Evolutionary conservation across 2,113 vertebrate species (phyloP).

Genomic region (Gambusia holbrooki): DNA sequence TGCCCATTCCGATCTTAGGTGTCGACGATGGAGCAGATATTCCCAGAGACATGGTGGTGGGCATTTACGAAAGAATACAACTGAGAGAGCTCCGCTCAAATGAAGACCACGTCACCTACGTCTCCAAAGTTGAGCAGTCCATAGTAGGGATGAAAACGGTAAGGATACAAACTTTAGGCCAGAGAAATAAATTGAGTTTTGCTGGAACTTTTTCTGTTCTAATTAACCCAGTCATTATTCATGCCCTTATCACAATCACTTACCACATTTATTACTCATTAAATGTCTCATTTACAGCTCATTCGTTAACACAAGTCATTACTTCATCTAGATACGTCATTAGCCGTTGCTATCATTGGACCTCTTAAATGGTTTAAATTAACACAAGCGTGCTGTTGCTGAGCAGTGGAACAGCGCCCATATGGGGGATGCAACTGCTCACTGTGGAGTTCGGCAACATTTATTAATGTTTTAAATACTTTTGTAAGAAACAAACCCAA

Average conservation of each 20-base stretch:
- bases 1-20: slow-evolving; percentile 73
- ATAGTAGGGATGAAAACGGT: slow-evolving; percentile 99
- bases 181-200: background rate
- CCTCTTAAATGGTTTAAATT: slow-evolving; percentile 31
- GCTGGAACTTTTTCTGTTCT: background rate
- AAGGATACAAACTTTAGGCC: slow-evolving; percentile 54
- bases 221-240: slow-evolving; percentile 49
- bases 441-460: too few relatives aligned
- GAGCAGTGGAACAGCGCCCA: background rate
- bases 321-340: slow-evolving; percentile 50
- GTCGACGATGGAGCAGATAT: slow-evolving; percentile 98
- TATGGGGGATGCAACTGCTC: too few relatives aligned
- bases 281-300: slow-evolving; percentile 60
- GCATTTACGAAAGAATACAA: slow-evolving; percentile 98
- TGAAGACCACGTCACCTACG: slow-evolving; percentile 97
- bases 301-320: slow-evolving; percentile 62
- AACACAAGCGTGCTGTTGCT: background rate
- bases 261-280: slow-evolving; percentile 67
- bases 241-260: slow-evolving; percentile 50
- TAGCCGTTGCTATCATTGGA: slow-evolving; percentile 42
- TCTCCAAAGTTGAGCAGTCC: slow-evolving; percentile 98
- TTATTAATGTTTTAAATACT: too few relatives aligned
- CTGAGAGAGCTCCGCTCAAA: slow-evolving; percentile 96
- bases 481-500: too few relatives aligned
- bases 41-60: slow-evolving; percentile 94